Percentiles rank a stretch among this genome's conserved stretches.
phyloP scores from a whole-genome alignment of 2,797 vertebrate species.

The Morelia viridis region DNA sequence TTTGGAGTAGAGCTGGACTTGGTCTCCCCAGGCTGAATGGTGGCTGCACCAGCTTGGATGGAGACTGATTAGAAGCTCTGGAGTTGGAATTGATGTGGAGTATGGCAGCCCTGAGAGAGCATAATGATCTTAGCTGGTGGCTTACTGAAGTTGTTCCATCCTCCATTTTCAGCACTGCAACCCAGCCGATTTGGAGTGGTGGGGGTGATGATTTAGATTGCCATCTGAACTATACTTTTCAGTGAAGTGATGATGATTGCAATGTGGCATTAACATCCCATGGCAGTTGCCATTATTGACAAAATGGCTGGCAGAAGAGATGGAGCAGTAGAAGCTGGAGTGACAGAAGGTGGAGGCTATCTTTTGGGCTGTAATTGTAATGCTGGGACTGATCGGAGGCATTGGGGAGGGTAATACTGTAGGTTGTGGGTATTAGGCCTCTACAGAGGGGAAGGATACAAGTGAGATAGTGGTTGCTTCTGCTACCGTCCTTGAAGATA shows the following conservation, averaged over 20 bases:
- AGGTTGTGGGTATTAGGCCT: not conserved
- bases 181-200: not conserved
- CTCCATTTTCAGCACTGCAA: not conserved
- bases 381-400: not conserved
- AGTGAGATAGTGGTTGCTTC: not conserved
- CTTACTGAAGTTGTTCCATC: not conserved
- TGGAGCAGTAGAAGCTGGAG: not conserved
- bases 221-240: not conserved
- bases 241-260: not conserved
- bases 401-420: not conserved
- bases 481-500: not conserved
- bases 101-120: not conserved
- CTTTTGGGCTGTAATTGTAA: not conserved
- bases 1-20: not conserved
- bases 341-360: not conserved
- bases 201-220: not conserved
- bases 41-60: not conserved
- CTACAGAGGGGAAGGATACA: not conserved
- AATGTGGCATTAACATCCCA: not conserved
- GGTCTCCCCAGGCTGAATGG: too few species aligned
- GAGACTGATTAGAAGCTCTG: not conserved
- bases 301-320: not conserved
- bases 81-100: too few species aligned
- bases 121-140: not conserved
- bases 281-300: not conserved